Evolutionary conservation across 2,888 invertebrate species (phyloP).

Genomic region (Stomorhina lunata): DNA sequence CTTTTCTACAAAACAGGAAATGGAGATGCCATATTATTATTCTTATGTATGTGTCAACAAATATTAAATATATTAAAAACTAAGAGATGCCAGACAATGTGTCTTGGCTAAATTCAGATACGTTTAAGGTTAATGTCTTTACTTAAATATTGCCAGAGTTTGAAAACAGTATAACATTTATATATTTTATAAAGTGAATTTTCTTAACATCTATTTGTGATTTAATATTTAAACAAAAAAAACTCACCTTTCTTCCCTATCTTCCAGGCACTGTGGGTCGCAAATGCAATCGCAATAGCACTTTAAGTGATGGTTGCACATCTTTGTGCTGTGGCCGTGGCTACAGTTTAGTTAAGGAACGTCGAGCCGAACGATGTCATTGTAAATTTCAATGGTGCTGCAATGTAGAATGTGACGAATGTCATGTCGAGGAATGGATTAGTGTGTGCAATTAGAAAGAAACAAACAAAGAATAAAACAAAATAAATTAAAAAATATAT

Average conservation of each 20-base stretch:
- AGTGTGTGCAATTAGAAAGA: slow-evolving; percentile 91
- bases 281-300: slow-evolving; percentile 87
- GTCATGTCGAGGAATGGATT: slow-evolving; percentile 92
- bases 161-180: neutral
- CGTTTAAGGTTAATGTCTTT: neutral
- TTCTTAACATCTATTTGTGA: neutral
- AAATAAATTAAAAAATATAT: no score
- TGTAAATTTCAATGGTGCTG: slow-evolving; percentile 98
- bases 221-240: neutral
- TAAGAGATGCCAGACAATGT: neutral
- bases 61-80: no score
- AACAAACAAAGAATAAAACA: neutral
- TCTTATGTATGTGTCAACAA: neutral
- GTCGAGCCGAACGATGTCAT: slow-evolving; percentile 89
- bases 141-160: no score
- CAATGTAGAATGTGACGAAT: slow-evolving; percentile 92
- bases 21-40: neutral
- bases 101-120: neutral
- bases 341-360: slow-evolving; percentile 89
- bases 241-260: neutral
- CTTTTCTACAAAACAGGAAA: neutral
- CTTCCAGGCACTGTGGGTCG: slow-evolving; percentile 86
- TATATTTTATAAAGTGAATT: neutral
- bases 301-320: slow-evolving; percentile 89
- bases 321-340: slow-evolving; percentile 95